Evolutionary conservation across 2,888 invertebrate species (phyloP), one percentile per base, ranked within the genome.

Genomic region (Ormyrus nitidulus): DNA sequence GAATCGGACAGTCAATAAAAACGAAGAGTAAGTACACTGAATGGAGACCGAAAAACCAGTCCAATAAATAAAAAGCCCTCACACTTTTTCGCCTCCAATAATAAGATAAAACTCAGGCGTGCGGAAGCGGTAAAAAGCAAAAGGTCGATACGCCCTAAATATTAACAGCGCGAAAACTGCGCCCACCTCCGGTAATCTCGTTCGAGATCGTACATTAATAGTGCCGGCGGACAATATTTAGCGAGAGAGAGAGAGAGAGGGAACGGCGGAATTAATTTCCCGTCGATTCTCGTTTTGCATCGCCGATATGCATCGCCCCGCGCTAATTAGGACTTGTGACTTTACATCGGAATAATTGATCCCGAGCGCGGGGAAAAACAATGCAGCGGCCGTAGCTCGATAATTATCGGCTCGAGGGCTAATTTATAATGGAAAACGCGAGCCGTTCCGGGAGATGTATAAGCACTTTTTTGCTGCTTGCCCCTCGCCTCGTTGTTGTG

Each of bases 221-320:
- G 34, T 34, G 34, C 34, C n/a, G 5, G 5, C 10, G 4, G 51
- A 19, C 19, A 65, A 65, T 48, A 49, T 56, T 19, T 65, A 59
- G 6, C 56, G 8, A 58, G 34, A 34, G 34, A 34, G 34, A 49
- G 34, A 34, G 34, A 34, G 11, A 58, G 34, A 34, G 34, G 4
- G 34, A 49, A 53, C 11, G 49, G 13, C 61, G 9, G 69, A 79
- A 74, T 79, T 74, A 73, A 79, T 74, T 79, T 54, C 61, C 13
- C 76, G 62, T 76, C 56, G 56, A 76, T 76, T 76, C 56, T 69
- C 69, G 69, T 76, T 76, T 53, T 34, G 34, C 34, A 34, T 34
- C 62, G n/a, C 53, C 13, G 46, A 34, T 34, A 34, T 34, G 34
- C 34, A 34, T 34, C 34, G 34, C 4, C 49, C 9, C 65, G 34